Evolutionary conservation across 2,797 vertebrate species (phyloP).

Genomic region (Micropoecilia bifurca): DNA sequence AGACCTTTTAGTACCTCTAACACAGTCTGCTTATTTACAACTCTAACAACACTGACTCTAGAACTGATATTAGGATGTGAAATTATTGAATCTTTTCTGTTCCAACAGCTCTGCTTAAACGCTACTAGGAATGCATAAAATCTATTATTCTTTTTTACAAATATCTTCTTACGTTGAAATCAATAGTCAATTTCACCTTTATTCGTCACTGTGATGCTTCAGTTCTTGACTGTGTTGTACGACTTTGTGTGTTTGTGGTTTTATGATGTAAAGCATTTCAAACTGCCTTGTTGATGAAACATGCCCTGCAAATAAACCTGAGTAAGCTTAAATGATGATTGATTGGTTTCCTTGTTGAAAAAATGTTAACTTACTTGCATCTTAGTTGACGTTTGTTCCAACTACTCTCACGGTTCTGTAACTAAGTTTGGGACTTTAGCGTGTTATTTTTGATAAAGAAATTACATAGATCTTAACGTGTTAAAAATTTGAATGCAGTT

Average conservation of each 20-base stretch:
- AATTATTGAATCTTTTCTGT: not conserved
- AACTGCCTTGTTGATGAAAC: no score
- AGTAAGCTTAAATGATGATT: no score
- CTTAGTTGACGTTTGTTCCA: not conserved
- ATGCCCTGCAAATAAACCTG: no score
- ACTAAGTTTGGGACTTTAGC: not conserved
- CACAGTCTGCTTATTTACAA: not conserved
- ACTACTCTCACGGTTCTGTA: not conserved
- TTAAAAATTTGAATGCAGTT: no score
- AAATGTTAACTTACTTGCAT: not conserved
- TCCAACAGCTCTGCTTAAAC: not conserved
- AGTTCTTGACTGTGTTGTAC: no score
- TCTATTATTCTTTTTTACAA: not conserved
- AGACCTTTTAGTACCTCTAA: not conserved
- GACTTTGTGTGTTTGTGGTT: no score
- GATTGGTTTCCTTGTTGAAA: not conserved
- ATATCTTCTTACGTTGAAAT: not conserved
- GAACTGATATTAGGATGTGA: not conserved
- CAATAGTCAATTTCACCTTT: not conserved
- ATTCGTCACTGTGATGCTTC: not conserved
- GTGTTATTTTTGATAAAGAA: no score
- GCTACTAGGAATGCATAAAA: no score
- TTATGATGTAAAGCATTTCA: no score
- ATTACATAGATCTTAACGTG: no score
- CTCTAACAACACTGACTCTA: not conserved